Evolutionary conservation across 2,888 invertebrate genomes (phyloP).

Genomic region (Drosophila testacea): DNA sequence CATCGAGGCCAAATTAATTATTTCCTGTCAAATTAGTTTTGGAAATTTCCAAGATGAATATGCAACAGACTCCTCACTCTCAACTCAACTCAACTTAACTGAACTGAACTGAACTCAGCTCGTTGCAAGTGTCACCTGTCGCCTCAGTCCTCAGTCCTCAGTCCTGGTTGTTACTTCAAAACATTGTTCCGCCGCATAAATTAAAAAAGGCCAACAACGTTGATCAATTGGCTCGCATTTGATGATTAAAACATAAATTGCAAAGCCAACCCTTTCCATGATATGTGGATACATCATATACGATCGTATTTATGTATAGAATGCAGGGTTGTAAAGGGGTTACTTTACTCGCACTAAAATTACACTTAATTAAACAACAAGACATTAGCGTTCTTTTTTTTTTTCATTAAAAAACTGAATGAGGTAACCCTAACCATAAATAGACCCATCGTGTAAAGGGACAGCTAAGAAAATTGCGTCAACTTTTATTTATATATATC

Average conservation of each 20-base stretch:
- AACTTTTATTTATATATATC: constrained; percentile 10
- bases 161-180: constrained; percentile 54
- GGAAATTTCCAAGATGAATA: constrained; percentile 58
- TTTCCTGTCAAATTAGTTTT: constrained; percentile 79
- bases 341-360: constrained; percentile 76
- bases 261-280: constrained; percentile 49
- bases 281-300: constrained; percentile 26
- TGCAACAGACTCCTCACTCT: constrained; percentile 29
- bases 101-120: background rate
- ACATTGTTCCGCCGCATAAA: constrained; percentile 75
- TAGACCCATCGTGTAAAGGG: constrained; percentile 6
- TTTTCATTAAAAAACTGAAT: constrained; percentile 45
- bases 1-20: constrained; percentile 71
- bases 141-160: constrained; percentile 23
- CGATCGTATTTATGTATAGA: constrained; percentile 1
- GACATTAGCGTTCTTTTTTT: constrained; percentile 78
- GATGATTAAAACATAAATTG: constrained; percentile 80
- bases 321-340: constrained; percentile 46
- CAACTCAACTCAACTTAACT: background rate
- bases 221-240: constrained; percentile 77
- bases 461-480: constrained; percentile 27
- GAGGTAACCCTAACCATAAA: background rate
- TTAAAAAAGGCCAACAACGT: constrained; percentile 57
- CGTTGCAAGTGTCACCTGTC: constrained; percentile 72
- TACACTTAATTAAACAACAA: constrained; percentile 84